Evolutionary conservation across 1,140 invertebrate species (phyloP).

Genomic region (Hormaphis cornu): DNA sequence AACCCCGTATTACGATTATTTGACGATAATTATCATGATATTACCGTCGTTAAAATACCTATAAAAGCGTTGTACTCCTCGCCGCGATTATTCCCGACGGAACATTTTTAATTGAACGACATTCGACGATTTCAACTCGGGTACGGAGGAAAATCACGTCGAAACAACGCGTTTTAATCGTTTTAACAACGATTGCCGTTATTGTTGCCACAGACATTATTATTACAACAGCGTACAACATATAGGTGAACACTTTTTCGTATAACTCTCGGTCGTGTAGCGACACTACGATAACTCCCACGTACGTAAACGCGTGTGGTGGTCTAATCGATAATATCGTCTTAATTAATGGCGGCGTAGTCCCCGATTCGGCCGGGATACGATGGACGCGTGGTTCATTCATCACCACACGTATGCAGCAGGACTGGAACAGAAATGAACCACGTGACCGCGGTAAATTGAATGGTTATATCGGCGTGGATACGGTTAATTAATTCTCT

Average conservation of each 20-base stretch:
- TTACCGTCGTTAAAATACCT: slow-evolving; percentile 1
- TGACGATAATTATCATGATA: background rate
- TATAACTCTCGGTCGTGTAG: too few species aligned
- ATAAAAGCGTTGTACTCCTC: background rate
- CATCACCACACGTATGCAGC: background rate
- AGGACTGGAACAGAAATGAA: background rate
- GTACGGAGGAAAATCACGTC: background rate
- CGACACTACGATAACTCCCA: too few species aligned
- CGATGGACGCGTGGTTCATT: background rate
- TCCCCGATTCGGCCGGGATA: background rate
- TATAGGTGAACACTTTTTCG: too few species aligned
- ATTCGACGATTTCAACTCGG: background rate
- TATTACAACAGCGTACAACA: too few species aligned
- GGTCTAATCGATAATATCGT: too few species aligned
- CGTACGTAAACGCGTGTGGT: too few species aligned
- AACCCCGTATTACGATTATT: background rate
- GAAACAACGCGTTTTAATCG: slow-evolving; percentile 1
- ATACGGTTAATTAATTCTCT: background rate
- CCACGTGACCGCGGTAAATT: background rate
- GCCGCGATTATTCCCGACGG: background rate
- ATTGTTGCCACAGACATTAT: too few species aligned
- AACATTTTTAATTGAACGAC: background rate
- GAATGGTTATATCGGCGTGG: background rate
- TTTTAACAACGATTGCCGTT: background rate
- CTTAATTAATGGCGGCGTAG: too few species aligned